These are phyloP conservation scores for Cheilinus undulatus DNA, from an alignment of 2,113 vertebrate species.

Conservation along the genomic window DNA sequence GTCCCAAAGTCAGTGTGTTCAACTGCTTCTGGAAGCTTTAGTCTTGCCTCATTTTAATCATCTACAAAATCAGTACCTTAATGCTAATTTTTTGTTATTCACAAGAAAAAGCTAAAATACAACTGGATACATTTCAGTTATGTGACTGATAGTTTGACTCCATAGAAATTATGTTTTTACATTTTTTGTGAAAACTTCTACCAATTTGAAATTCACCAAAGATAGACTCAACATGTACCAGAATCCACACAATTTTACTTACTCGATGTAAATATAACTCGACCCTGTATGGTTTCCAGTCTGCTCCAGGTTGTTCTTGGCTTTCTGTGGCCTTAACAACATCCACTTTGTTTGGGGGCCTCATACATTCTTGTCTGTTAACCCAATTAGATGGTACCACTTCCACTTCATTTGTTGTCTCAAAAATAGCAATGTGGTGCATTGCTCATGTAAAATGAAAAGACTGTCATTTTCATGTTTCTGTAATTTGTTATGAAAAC, in stretches of 20 bases:
- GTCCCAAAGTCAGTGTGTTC: not conserved
- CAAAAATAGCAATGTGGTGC: constrained; percentile 1
- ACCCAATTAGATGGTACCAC: not conserved
- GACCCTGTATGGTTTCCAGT: not conserved
- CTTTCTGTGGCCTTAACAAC: not conserved
- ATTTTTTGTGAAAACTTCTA: too few relatives aligned
- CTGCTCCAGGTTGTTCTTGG: not conserved
- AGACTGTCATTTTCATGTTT: too few relatives aligned
- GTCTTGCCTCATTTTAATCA: not conserved
- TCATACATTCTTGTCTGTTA: not conserved
- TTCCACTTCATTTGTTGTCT: not conserved
- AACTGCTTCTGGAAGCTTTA: not conserved
- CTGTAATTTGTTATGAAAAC: too few relatives aligned
- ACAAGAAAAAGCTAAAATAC: not conserved
- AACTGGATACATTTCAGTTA: not conserved
- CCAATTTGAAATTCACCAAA: not conserved
- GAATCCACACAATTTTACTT: not conserved
- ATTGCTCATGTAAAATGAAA: too few relatives aligned
- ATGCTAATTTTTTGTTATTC: too few relatives aligned
- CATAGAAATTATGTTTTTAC: too few relatives aligned
- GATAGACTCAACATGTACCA: too few relatives aligned
- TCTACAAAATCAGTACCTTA: not conserved
- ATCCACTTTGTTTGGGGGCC: not conserved
- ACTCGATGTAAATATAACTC: not conserved
- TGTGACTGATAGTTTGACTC: too few relatives aligned